phyloP scores from a whole-genome alignment of 2,888 invertebrate genomes.

The Gymnosoma rotundatum region DNA sequence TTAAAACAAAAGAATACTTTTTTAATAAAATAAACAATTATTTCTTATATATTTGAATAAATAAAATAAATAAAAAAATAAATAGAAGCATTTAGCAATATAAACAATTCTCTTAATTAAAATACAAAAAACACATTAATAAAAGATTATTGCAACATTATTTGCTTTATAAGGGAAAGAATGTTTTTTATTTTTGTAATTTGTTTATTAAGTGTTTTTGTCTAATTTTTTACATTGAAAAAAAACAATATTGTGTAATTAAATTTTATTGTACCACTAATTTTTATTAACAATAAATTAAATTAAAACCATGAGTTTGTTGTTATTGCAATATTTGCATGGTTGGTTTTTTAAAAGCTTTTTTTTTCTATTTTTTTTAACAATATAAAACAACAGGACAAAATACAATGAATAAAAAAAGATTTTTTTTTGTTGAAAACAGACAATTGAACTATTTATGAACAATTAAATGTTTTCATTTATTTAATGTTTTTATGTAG shows the following conservation, averaged over 20 bases:
- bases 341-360: neutral
- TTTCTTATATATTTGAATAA: no score
- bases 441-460: slow-evolving; percentile 34
- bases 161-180: no score
- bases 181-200: neutral
- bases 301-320: slow-evolving; percentile 15
- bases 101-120: no score
- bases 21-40: no score
- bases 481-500: neutral
- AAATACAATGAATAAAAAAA: neutral
- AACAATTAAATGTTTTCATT: slow-evolving; percentile 27
- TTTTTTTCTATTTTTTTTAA: neutral
- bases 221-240: neutral
- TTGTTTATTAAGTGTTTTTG: neutral
- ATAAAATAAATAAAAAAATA: no score
- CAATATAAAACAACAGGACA: neutral
- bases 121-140: no score
- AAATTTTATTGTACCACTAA: slow-evolving; percentile 48
- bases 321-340: slow-evolving; percentile 12
- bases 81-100: no score
- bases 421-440: neutral
- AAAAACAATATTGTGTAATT: slow-evolving; percentile 24
- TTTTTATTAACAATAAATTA: slow-evolving; percentile 58
- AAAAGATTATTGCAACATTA: no score
- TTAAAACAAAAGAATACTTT: no score